phyloP scores from a whole-genome alignment of 1,140 invertebrate species.

The Ylistrum balloti region DNA sequence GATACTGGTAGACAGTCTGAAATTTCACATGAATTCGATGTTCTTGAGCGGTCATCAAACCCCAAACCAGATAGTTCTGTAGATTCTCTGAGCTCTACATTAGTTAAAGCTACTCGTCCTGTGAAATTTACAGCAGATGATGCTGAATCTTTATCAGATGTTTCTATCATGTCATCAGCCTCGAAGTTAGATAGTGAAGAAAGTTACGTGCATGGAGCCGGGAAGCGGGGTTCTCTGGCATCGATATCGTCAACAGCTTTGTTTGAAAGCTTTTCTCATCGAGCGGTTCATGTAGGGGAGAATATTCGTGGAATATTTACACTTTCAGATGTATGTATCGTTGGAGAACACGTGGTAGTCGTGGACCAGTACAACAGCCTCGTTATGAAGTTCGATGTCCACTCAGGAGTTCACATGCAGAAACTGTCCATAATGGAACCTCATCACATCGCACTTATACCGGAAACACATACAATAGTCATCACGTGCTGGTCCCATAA shows the following conservation, averaged over 20 bases:
- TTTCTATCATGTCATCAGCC: neutral
- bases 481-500: neutral
- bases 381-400: neutral
- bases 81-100: no score
- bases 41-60: no score
- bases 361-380: conserved; percentile 10
- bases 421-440: neutral
- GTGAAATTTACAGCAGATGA: neutral
- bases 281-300: neutral
- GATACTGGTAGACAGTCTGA: no score
- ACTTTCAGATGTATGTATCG: neutral
- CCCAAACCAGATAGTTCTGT: no score
- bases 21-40: no score
- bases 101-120: no score
- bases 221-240: neutral
- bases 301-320: neutral
- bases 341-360: neutral
- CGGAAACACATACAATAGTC: neutral
- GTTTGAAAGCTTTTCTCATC: conserved; percentile 15
- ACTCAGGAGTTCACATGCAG: neutral
- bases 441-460: neutral
- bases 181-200: neutral
- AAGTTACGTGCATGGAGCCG: neutral
- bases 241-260: neutral
- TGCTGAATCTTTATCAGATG: neutral